These are phyloP conservation scores for Coluber constrictor DNA, from an alignment of 2,797 vertebrate genomes.

Conservation along the genomic window DNA sequence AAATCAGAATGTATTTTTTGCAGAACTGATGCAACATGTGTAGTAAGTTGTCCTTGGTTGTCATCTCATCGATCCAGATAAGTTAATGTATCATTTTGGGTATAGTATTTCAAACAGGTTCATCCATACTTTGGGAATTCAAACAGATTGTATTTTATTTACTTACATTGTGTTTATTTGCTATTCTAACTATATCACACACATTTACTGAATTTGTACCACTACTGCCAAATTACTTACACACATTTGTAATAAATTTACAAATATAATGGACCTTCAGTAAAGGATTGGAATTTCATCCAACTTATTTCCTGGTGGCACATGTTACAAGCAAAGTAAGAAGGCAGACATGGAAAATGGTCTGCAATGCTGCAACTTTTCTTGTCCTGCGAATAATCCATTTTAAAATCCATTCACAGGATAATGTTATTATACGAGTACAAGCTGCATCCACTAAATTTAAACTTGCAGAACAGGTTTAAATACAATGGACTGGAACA, in stretches of 20 bases:
- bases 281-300: neutral
- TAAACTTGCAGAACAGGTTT: neutral
- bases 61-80: neutral
- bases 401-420: neutral
- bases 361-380: neutral
- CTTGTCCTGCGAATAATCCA: neutral
- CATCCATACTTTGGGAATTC: neutral
- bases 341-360: neutral
- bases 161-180: neutral
- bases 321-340: neutral
- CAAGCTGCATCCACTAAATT: rapidly evolving
- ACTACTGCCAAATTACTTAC: neutral
- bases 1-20: neutral
- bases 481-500: neutral
- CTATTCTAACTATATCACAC: rapidly evolving
- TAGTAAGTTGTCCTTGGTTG: neutral
- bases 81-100: neutral
- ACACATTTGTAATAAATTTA: rapidly evolving
- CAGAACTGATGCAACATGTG: neutral
- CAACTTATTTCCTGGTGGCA: neutral
- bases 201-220: neutral
- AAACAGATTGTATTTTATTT: neutral
- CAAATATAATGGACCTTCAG: neutral
- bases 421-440: neutral
- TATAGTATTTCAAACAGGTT: neutral